A percentile compares a stretch with the other conserved stretches of the same genome.
Conservation (phyloP, 2,113 vertebrate species). For the Oreochromis spilurus region DNA sequence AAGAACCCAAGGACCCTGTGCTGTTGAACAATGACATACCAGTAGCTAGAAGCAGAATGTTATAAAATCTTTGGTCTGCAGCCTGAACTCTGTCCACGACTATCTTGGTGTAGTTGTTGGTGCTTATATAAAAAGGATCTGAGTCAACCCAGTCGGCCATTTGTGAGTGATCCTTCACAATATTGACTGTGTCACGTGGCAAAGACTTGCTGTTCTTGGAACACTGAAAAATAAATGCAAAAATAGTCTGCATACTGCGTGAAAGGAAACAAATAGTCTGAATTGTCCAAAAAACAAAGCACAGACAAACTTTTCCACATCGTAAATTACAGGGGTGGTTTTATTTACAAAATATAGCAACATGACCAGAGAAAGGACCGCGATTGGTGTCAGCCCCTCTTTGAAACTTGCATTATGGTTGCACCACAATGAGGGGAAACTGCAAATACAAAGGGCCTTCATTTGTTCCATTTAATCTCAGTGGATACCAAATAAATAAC, state of each 20-base stretch:
- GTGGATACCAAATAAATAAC: not conserved
- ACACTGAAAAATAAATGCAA: slow-evolving; percentile 56
- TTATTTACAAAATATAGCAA: not conserved
- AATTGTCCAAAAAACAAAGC: not conserved
- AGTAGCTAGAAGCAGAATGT: slow-evolving; percentile 69
- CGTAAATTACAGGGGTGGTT: not conserved
- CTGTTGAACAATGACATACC: slow-evolving; percentile 49
- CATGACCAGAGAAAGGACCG: not conserved
- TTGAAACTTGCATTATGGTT: not conserved
- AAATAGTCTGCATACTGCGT: not conserved
- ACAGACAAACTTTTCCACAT: not conserved
- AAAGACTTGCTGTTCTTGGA: slow-evolving; percentile 57
- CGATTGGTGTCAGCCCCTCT: not conserved
- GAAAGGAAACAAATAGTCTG: not conserved
- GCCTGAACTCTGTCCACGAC: slow-evolving; percentile 64
- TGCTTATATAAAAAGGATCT: slow-evolving; percentile 67
- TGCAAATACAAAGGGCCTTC: not conserved
- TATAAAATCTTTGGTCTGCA: slow-evolving; percentile 44
- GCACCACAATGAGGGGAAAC: not conserved
- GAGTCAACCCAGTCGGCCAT: slow-evolving; percentile 72
- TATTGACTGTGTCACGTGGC: slow-evolving; percentile 39
- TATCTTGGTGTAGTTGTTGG: slow-evolving; percentile 71
- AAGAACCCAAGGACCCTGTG: not conserved
- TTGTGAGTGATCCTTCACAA: slow-evolving; percentile 69
- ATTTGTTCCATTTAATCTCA: not conserved